Evolutionary conservation across 1,140 invertebrate species (phyloP), one percentile per base, ranked within the genome.

Genomic region (Drosophila guanche): DNA sequence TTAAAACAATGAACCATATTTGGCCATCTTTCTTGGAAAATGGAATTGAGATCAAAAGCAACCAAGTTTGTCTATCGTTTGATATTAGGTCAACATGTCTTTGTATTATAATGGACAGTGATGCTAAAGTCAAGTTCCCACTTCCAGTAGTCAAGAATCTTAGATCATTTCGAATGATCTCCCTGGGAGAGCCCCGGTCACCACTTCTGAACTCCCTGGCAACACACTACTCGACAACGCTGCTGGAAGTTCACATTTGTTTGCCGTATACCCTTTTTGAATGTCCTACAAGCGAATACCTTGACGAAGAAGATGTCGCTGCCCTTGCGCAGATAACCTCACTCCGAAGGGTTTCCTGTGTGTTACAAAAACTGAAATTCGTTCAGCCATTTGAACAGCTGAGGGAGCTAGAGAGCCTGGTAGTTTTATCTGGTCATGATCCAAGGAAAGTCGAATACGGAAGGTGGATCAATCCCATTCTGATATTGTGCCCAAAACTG

Each of bases 21-120:
- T 8, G 66, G 6, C 4, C 1, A 5, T 22, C 4, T 5, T 55
- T 68, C 5, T 41, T 68, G 50, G 62, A 67, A n/a, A 41, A 12
- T 0, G 62, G 62, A 7, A 5, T 66, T 6, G 0, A 22, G 4
- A 27, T 68, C 8, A 23, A n/a, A 3, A 4, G 29, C n/a, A 0
- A 7, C 1, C 14, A 2, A 1, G 29, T 29, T 5, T 3, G n/a
- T 0, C 23, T 66, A 6, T 2, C 0, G 6, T 8, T 66, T 3
- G 5, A 66, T 4, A 7, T 7, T 3, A 1, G 37, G 10, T 8
- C 4, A 3, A 6, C 14, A 8, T 0, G 5, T 0, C 27, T 66
- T 5, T 0, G 0, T 5, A 45, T 66, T 8, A 0, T 25, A 2
- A 20, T 62, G 10, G 37, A 43, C 0, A 3, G 0, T 0, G 25